These are phyloP conservation scores for Habropoda laboriosa DNA, from an alignment of 1,140 invertebrate species.

Conservation along the genomic window DNA sequence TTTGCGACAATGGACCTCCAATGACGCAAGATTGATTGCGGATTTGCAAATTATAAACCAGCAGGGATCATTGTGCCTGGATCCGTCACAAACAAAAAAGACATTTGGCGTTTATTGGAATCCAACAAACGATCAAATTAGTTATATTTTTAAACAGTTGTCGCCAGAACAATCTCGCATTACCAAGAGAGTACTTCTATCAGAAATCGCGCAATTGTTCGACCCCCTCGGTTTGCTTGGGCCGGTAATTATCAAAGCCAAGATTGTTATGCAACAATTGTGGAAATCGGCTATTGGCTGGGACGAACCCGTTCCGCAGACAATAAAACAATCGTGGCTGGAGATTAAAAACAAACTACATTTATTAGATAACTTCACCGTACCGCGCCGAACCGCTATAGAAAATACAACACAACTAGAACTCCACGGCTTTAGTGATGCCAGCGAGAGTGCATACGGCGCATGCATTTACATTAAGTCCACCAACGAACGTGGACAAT, in stretches of 20 bases:
- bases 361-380: background rate
- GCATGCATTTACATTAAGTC: background rate
- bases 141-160: too few relatives aligned
- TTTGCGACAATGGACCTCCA: too few relatives aligned
- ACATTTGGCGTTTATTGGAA: too few relatives aligned
- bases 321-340: background rate
- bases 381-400: background rate
- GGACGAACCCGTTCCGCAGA: background rate
- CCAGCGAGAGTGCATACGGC: constrained; percentile 37
- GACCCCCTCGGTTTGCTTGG: constrained; percentile 2
- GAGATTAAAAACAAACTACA: background rate
- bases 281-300: background rate
- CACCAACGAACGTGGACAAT: background rate
- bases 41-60: too few relatives aligned
- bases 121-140: too few relatives aligned
- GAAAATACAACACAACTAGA: background rate
- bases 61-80: too few relatives aligned
- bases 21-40: too few relatives aligned
- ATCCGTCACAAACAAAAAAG: too few relatives aligned
- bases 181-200: background rate
- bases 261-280: background rate
- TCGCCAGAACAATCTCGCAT: too few relatives aligned
- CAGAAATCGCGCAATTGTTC: background rate
- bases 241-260: too few relatives aligned
- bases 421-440: constrained; percentile 21